Evolutionary conservation across 1,140 invertebrate species (phyloP), one percentile per base, ranked within the genome.

Genomic region (Listronotus oregonensis): DNA sequence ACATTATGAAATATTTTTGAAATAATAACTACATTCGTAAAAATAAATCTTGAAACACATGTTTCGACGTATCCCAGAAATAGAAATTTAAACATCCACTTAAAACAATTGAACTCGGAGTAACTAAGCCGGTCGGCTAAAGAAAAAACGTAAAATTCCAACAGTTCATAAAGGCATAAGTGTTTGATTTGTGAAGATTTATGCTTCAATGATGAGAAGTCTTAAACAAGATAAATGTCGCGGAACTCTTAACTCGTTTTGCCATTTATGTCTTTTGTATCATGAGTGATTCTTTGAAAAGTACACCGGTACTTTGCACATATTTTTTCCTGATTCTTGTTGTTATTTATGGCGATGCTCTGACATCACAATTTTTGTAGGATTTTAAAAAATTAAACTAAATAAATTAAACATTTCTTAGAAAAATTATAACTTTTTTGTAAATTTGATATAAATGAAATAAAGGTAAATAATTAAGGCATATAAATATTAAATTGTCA

Each of bases 231-330:
- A 58, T 65, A 64, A 32, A 64, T 65, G 46, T 65, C 55, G 63
- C 63, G 63, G 63, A 65, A 65, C 54, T 65, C 12, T 42, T 9
- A 59, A 65, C 63, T 58, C 50, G 63, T 58, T 46, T 58, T 59
- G 43, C 63, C 63, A 65, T 65, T 65, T 65, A 65, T 49, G 55
- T 49, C 40, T 42, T 14, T 42, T 42, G 11, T 42, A 6, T 12
- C 57, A 21, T 6, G 43, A 37, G 27, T 31, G 11, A 42, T 42
- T 42, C 40, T 42, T 42, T 42, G 47, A 49, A 49, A 49, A 18
- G 47, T 27, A 27, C 21, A 27, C 21, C 21, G 21, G 5, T 27
- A 27, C 21, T 27, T 27, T 5, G 21, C 21, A 27, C 21, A 27
- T 27, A 27, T 27, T 27, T 3, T 27, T 27, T 27, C 2, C 5